Evolutionary conservation across 1,140 invertebrate species (phyloP), one percentile per base, ranked within the genome.

Genomic region (Andrena cerasifolii): DNA sequence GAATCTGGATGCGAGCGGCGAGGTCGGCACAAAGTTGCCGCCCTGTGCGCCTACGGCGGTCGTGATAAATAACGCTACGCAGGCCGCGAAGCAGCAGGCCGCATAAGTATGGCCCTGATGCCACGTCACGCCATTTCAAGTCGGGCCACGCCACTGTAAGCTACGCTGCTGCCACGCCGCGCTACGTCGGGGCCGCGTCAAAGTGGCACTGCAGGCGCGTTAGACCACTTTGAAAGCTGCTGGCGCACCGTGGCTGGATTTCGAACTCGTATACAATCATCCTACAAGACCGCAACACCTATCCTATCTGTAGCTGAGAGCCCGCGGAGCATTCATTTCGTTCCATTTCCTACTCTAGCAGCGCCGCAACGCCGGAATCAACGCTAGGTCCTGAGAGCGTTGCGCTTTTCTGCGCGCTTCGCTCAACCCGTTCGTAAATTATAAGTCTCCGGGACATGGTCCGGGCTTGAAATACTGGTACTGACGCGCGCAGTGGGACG

Each of bases 61-160:
- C 86, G 83, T 81, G 85, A 89, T 90, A 90, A 90, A 90, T 90
- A 90, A 89, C 63, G 70, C 74, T 67, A 71, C 53, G 81, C 73
- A 40, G 45, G 10, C 33, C 40, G 61, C 47, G 82, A 56, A 36
- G 54, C 71, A 70, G 47, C 71, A 75, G 49, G 59, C 75, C 61
- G 58, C 73, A 59, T 62, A 47, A 53, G 36, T 53, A 68, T n/a
- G 3, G 31, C 58, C 63, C 54, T 40, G 49, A 49, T 56, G 49
- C 40, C 49, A 62, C 56, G 40, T 53, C 77, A 65, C 45, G 53
- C 45, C 53, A 61, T 53, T 36, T 54, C 63, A 24, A 49, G 51
- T 40, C 10, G 36, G 16, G 58, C 47, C 58, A 21, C n/a, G 28
- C 31, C 71, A 31, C 47, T 8, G 51, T 28, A 47, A 8, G n/a